Evolutionary conservation across 2,113 vertebrate genomes (phyloP).

Genomic region (Ardeotis arabs): DNA sequence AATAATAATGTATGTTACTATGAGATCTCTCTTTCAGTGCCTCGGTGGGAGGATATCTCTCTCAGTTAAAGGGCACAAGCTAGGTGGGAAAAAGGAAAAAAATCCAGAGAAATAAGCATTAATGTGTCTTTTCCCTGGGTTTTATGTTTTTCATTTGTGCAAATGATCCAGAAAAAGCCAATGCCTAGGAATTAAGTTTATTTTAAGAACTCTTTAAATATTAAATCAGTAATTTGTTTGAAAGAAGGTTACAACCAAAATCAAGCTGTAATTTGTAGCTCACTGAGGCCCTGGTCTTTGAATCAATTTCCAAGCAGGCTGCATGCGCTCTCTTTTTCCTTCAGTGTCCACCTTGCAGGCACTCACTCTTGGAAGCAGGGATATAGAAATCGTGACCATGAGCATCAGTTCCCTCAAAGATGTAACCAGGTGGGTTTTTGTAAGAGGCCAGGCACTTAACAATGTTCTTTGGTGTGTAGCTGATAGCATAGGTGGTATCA

Average conservation of each 20-base stretch:
- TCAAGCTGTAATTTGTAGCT: constrained; percentile 34
- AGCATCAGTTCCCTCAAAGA: constrained; percentile 38
- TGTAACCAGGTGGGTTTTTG: constrained; percentile 12
- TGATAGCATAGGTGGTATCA: constrained; percentile 42
- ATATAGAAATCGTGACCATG: constrained; percentile 60
- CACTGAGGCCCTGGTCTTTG: background rate
- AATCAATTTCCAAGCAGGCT: background rate
- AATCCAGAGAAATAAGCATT: background rate
- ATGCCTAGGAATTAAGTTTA: background rate
- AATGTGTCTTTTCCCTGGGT: background rate
- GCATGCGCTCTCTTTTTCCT: background rate
- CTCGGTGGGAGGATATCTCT: background rate
- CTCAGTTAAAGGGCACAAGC: background rate
- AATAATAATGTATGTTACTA: background rate
- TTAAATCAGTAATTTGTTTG: background rate
- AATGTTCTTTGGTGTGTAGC: constrained; percentile 54
- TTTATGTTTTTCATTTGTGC: constrained; percentile 41
- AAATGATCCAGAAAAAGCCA: background rate
- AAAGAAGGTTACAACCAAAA: background rate
- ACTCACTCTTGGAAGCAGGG: background rate
- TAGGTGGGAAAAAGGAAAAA: background rate
- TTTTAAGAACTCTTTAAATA: constrained; percentile 1
- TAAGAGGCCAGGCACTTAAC: constrained; percentile 57
- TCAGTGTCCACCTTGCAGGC: background rate
- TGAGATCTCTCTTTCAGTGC: background rate